Evolutionary conservation across 2,888 invertebrate genomes (phyloP).

Genomic region (Drosophila planitibia): DNA sequence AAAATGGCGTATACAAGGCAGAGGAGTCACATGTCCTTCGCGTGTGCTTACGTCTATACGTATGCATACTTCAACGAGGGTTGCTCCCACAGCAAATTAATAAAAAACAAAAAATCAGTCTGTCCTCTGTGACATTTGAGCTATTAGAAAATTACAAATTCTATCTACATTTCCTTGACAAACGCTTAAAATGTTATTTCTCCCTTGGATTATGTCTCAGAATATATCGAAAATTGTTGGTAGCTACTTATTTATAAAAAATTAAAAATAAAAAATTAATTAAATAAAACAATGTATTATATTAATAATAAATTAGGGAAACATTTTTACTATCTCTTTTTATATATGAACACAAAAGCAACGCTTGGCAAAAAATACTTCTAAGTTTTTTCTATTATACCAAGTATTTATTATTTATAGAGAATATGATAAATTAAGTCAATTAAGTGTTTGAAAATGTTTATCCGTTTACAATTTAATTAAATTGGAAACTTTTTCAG

Average conservation of each 20-base stretch:
- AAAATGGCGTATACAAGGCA: conserved; percentile 54
- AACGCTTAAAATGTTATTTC: not conserved
- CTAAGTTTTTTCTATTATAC: not conserved
- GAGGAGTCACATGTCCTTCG: conserved; percentile 47
- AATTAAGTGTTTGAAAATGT: not conserved
- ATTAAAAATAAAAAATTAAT: not conserved
- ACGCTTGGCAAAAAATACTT: not conserved
- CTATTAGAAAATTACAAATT: not conserved
- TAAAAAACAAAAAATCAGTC: not conserved
- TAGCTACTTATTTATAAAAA: not conserved
- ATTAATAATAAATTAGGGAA: not conserved
- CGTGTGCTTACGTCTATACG: conserved; percentile 39
- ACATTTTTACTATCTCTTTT: not conserved
- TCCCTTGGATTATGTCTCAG: not conserved
- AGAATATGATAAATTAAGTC: not conserved
- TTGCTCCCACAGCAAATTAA: conserved; percentile 4
- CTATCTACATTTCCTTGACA: not conserved
- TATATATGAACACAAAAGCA: not conserved
- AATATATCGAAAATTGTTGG: not conserved
- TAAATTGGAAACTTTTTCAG: not conserved
- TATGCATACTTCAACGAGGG: conserved; percentile 35
- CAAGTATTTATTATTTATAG: not conserved
- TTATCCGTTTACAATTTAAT: not conserved
- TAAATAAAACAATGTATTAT: not conserved
- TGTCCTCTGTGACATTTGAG: not conserved